These are phyloP conservation scores for Myrmecophaga tridactyla DNA, from an alignment of 2,113 vertebrate genomes.

Conservation along the genomic window DNA sequence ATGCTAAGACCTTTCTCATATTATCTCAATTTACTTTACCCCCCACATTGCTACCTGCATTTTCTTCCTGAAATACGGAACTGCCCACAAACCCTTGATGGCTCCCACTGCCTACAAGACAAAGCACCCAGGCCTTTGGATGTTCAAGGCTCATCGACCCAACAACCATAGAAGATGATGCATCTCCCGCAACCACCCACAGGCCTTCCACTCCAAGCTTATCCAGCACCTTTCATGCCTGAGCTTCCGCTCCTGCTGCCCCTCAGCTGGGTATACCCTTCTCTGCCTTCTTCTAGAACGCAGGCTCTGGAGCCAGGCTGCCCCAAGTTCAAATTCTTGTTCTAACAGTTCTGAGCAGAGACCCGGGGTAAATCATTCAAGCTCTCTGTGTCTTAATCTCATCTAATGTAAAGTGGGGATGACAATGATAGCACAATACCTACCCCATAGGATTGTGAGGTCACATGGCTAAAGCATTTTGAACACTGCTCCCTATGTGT, in stretches of 20 bases:
- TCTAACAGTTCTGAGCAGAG: not conserved
- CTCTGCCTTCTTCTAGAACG: not conserved
- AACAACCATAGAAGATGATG: not conserved
- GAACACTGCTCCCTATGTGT: fast-evolving
- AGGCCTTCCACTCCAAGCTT: not conserved
- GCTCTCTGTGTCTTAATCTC: not conserved
- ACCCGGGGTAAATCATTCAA: not conserved
- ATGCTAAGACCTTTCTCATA: not conserved
- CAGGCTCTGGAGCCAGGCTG: not conserved
- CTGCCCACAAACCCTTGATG: not conserved
- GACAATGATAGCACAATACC: no score
- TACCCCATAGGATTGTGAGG: not conserved
- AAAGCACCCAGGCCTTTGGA: not conserved
- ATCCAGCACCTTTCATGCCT: not conserved
- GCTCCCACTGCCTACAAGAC: not conserved
- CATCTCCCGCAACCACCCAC: not conserved
- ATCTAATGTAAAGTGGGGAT: not conserved
- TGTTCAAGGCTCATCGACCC: not conserved
- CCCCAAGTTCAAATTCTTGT: not conserved
- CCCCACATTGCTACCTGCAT: not conserved
- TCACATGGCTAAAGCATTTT: fast-evolving
- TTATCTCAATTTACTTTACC: not conserved
- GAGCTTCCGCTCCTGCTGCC: not conserved
- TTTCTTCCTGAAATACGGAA: not conserved
- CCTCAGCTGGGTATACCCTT: not conserved